Evolutionary conservation across 2,113 vertebrate genomes (phyloP), one percentile per base, ranked within the genome.

Genomic region (Steatornis caripensis): DNA sequence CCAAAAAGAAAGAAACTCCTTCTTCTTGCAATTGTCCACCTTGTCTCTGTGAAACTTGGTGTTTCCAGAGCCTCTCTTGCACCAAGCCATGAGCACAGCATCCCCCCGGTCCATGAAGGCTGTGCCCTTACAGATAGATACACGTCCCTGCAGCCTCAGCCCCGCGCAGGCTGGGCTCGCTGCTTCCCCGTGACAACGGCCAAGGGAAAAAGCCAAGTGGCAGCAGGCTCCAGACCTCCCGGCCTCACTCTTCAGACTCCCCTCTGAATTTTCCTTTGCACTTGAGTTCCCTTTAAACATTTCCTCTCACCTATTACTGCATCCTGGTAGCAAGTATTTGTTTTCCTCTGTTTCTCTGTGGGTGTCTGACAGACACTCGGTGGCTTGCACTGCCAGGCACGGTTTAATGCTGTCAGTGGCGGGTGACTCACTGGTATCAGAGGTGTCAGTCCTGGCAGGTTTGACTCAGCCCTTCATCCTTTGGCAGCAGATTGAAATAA

Each of bases 381-480:
- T 87, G 77, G 29, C 66, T 87, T 23, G 41, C 6, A 57, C 87
- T 94, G 92, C 90, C 90, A 90, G 90, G 94, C 95, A 85, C 3
- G 16, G 77, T 95, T 94, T 85, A 70, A 5, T 90, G 94, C 84
- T 92, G 66, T 41, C 76, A 17, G 34, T 79, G 75, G 79, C 29
- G 82, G 80, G 94, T 96, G 96, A 97, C 80, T 96, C 96, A 95
- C 46, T 66, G 89, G 89, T 70, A 91, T 51, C 91, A 84, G 84
- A 95, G 92, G 84, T 92, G 91, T 90, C 94, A 84, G 68, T 74
- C 89, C 91, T 74, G 87, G 87, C 77, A 83, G 78, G 82, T 65
- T 94, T 95, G 93, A 90, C 82, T 96, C 94, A 96, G 69, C 82
- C 91, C 77, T 96, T 93, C 91, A 91, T 93, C 89, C 70, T 93